These are phyloP conservation scores for Galeopsomyia nigrocyanea DNA, from an alignment of 2,888 invertebrate genomes.

Conservation along the genomic window DNA sequence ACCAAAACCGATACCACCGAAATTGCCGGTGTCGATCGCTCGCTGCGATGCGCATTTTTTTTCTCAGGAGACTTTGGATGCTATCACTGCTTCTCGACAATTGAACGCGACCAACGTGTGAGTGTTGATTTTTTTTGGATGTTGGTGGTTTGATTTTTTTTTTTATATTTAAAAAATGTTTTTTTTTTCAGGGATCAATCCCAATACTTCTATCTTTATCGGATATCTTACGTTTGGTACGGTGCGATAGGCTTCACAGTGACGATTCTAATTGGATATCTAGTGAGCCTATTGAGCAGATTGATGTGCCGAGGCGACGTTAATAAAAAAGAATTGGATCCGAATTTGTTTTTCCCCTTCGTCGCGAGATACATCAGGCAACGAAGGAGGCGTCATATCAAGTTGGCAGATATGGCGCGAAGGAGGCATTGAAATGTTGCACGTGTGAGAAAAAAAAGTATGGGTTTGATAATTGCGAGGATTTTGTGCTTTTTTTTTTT, in stretches of 20 bases:
- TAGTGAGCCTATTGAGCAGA: constrained; percentile 67
- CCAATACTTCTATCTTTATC: constrained; percentile 55
- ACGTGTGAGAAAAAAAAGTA: too few species aligned
- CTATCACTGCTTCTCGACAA: not conserved
- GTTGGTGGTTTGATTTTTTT: too few species aligned
- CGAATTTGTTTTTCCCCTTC: constrained; percentile 61
- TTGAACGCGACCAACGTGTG: not conserved
- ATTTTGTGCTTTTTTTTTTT: too few species aligned
- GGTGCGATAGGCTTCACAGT: constrained; percentile 82
- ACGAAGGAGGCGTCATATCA: constrained; percentile 33
- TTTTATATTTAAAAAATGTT: not conserved
- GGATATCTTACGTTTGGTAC: constrained; percentile 86
- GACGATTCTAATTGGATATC: constrained; percentile 79
- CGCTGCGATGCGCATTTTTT: constrained; percentile 70
- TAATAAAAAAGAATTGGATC: constrained; percentile 48
- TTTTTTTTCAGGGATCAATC: constrained; percentile 19
- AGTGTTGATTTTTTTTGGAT: not conserved
- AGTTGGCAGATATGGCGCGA: too few species aligned
- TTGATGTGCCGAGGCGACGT: not conserved
- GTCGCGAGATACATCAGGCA: constrained; percentile 55
- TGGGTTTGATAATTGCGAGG: too few species aligned
- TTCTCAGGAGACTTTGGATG: constrained; percentile 16
- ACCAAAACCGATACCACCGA: constrained; percentile 76
- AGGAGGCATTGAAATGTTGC: too few species aligned
- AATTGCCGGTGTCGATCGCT: constrained; percentile 73